Base-by-base conservation (phyloP, 2,888 invertebrate species). In the Lacanobia wlatinum region DNA sequence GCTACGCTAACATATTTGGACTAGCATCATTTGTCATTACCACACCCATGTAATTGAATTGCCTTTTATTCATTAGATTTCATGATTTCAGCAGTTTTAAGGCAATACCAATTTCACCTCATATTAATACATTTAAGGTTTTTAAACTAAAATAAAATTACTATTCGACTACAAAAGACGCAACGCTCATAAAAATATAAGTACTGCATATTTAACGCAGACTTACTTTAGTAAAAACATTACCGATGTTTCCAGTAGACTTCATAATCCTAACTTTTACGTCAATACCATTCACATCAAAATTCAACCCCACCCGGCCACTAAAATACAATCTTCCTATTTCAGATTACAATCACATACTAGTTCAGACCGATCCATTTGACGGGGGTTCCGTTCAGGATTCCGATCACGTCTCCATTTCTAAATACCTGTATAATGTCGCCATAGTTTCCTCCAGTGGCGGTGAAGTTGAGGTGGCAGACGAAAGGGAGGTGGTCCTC, bases 391-490 rank as follows among this genome's bases (percentile, higher is more conserved):
- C 67, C 46, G 53, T 58, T 79, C 64, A 76, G 48, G 28, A 67
- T 78, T 73, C 70, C 38, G 61, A 75, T 80, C 87, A 86, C 85
- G 85, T 86, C 73, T 52, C 63, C 59, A 73, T 74, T 64, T 82
- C 79, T 84, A 87, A 85, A 83, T 87, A 87, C 87, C 87, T 87
- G 86, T 82, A 86, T 86, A 80, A 86, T 86, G 84, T 86, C 86
- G 65, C 86, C 98, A 85, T 97, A 97, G 88, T 97, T 97, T 48
- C 97, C 97, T 69, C 98, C 98, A 76, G 97, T 97, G 64, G 98
- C 98, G 67, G 98, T 98, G 94, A 98, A 98, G 93, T 98, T 98
- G 88, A 98, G 97, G 90, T 97, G 97, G 93, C 98, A 98, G 85
- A 98, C 95, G 94, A 98, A 98, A 34, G 98, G 98, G 79, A 98